A percentile compares a stretch with the other conserved stretches of the same genome.
Conservation (phyloP, 2,113 vertebrate genomes). For the Podarcis cretensis region DNA sequence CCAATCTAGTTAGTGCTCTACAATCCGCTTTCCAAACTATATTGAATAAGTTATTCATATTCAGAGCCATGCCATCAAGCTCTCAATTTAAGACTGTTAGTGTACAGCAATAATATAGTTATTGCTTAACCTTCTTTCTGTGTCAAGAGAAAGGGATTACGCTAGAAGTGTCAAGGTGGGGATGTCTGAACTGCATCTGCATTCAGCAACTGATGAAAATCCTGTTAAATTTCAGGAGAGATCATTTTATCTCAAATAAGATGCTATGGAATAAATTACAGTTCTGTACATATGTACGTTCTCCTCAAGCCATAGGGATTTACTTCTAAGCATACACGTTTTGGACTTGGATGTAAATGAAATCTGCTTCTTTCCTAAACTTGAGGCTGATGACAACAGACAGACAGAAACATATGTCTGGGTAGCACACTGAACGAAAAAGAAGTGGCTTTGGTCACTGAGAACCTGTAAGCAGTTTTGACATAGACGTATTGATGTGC, state of each 20-base stretch:
- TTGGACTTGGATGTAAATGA: not conserved
- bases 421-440: not conserved
- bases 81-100: not conserved
- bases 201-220: not conserved
- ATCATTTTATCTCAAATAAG: not conserved
- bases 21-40: not conserved
- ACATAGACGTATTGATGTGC: not conserved
- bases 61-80: not conserved
- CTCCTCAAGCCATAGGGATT: not conserved
- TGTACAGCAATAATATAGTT: not conserved
- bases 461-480: not conserved
- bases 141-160: not conserved
- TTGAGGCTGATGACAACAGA: not conserved
- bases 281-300: not conserved
- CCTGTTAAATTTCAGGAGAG: not conserved
- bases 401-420: not conserved
- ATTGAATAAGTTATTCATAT: constrained; percentile 1
- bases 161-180: not conserved
- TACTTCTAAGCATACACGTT: not conserved
- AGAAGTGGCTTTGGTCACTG: not conserved
- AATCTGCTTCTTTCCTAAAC: not conserved
- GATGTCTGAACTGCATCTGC: not conserved
- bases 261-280: not conserved
- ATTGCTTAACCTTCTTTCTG: not conserved
- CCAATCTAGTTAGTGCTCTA: not conserved